Conservation (phyloP, 2,888 invertebrate species). For the Xanthostigma xanthostigma region DNA sequence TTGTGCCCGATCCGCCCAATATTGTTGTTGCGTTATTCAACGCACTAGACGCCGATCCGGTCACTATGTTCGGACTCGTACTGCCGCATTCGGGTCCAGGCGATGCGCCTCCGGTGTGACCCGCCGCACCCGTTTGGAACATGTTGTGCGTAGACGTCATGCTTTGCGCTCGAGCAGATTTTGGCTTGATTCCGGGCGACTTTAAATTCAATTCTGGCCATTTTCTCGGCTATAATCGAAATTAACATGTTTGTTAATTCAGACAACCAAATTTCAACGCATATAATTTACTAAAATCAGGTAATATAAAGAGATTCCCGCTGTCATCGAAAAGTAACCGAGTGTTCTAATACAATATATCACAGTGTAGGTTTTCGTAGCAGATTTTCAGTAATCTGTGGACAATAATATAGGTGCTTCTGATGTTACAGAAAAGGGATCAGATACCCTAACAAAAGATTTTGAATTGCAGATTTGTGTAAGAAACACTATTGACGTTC, state of each 20-base stretch:
- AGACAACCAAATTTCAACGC: too few relatives aligned
- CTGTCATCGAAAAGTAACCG: too few relatives aligned
- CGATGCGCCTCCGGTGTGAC: slow-evolving; percentile 18
- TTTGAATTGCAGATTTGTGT: too few relatives aligned
- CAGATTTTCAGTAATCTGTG: too few relatives aligned
- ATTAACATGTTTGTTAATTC: not conserved
- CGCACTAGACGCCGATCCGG: slow-evolving; percentile 22
- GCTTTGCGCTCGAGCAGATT: slow-evolving; percentile 32
- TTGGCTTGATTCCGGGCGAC: slow-evolving; percentile 77
- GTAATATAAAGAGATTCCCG: too few relatives aligned
- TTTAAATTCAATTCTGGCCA: slow-evolving; percentile 78
- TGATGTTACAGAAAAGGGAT: too few relatives aligned
- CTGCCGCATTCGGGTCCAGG: slow-evolving; percentile 16
- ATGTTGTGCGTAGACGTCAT: slow-evolving; percentile 29
- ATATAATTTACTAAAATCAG: too few relatives aligned
- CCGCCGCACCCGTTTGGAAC: slow-evolving; percentile 24
- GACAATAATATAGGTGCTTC: too few relatives aligned
- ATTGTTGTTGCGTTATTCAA: not conserved
- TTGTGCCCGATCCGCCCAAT: not conserved
- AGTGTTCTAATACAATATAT: too few relatives aligned
- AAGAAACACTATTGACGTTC: too few relatives aligned
- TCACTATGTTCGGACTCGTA: slow-evolving; percentile 18
- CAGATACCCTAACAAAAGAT: too few relatives aligned
- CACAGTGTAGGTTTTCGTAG: too few relatives aligned
- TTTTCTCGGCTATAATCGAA: slow-evolving; percentile 47